Evolutionary conservation across 2,888 invertebrate genomes (phyloP), one percentile per base, ranked within the genome.

Genomic region (Xestoiulus laeticollis): DNA sequence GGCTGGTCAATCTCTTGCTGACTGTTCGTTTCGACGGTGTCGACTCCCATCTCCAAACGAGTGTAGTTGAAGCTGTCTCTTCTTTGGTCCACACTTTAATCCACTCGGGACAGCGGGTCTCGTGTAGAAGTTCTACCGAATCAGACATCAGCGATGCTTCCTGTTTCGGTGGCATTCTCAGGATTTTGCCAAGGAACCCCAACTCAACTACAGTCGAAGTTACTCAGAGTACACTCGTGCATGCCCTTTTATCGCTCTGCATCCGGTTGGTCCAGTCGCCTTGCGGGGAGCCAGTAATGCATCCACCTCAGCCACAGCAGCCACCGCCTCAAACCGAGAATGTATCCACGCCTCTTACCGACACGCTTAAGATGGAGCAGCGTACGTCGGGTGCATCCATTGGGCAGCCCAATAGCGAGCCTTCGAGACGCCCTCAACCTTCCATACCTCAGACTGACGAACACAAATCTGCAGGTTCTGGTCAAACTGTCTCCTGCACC

Each of bases 141-240:
- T 93, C 88, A 93, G 93, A 89, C 88, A 89, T 91, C 88, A 91
- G 90, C 89, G 91, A 91, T 88, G 92, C 93, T 43, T 94, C 94
- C 89, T 94, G 94, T 87, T 95, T 96, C 89, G 95, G 95, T 90
- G 96, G 96, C 88, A 93, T 96, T 89, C 95, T 96, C 92, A 95
- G 96, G 1, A 96, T 94, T 88, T 94, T 95, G 12, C 92, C 85
- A 1, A 33, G 87, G 14, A 82, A 32, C 22, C 26, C 32, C 32
- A 16, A 16, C 16, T 32, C 87, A 10, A 16, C 38, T 5, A 82
- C 68, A 5, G 59, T 59, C 32, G 87, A 38, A 16, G 33, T 83
- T 19, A 87, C 87, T 19, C 32, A 53, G 32, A 87, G 89, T 33
- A 88, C 82, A 33, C 59, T 84, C 16, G 33, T 87, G 30, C 59